These are phyloP conservation scores for Sorex maritimensis DNA, from an alignment of 2,797 vertebrate genomes.

Conservation along the genomic window DNA sequence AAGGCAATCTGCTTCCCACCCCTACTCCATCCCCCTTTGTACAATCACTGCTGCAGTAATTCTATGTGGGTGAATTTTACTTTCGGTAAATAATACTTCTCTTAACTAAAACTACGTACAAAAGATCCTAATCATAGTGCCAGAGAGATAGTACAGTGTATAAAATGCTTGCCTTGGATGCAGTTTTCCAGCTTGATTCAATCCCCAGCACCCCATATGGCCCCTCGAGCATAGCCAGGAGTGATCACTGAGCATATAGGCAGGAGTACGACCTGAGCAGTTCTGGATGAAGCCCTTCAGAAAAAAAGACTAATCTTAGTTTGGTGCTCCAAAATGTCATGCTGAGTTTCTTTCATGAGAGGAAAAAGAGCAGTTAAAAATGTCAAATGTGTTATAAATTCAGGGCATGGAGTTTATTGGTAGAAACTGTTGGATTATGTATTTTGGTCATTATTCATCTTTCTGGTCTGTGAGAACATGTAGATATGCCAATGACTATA, in stretches of 20 bases:
- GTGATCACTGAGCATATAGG: too few species aligned
- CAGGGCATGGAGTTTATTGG: slow-evolving; percentile 13
- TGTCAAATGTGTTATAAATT: background rate
- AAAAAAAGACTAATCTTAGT: background rate
- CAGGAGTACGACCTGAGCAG: too few species aligned
- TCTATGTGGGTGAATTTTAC: slow-evolving; percentile 10
- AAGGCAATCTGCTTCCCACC: too few species aligned
- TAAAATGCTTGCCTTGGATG: too few species aligned
- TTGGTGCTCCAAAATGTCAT: background rate
- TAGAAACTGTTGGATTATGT: slow-evolving; percentile 50
- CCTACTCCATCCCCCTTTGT: background rate
- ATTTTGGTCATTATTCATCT: background rate
- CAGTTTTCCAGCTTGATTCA: too few species aligned
- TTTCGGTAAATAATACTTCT: slow-evolving; percentile 46
- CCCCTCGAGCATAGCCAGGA: too few species aligned
- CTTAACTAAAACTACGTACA: background rate
- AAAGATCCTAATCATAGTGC: background rate
- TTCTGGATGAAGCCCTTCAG: too few species aligned
- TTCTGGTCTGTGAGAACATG: slow-evolving; percentile 40
- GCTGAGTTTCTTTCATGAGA: slow-evolving; percentile 58
- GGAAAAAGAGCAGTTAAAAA: background rate
- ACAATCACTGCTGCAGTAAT: background rate
- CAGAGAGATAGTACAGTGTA: too few species aligned
- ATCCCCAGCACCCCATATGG: too few species aligned
- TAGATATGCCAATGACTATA: background rate